Base-by-base conservation (phyloP, 1,140 invertebrate genomes). In the Brevipalpus yothersi region DNA sequence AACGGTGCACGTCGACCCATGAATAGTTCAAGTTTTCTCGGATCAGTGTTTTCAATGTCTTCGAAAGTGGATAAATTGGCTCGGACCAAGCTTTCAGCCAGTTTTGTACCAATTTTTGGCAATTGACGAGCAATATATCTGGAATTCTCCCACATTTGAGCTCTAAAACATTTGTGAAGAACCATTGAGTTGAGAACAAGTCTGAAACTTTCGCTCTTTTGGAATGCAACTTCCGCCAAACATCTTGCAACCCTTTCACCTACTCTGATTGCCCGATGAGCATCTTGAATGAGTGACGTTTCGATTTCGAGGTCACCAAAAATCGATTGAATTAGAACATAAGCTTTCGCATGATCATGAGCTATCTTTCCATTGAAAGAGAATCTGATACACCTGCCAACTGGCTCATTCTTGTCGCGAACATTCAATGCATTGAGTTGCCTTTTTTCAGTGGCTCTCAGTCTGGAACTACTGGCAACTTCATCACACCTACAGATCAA, bases 71-170 rank as follows among this genome's bases (percentile, higher is more conserved):
- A 78, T 67, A 83, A 78, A 13, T 79, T 80, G 57, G 80, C 76
- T 54, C 77, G 73, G 0, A 76, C 80, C 12, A 86, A 68, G n/a
- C 76, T 64, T n/a, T 70, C 73, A 39, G 81, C 78, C 40, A 82
- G 74, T 47, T n/a, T 45, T 4, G 72, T 74, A 58, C 83, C 83
- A 60, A 86, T 82, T 49, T 78, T 78, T 59, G 77, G 76, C 15
- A 86, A 67, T 66, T 86, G 83, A 65, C 77, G 77, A 23, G 77
- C 72, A n/a, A 84, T 75, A 68, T 76, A 79, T 21, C 71, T 73
- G 0, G 82, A 83, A 66, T 84, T 78, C 65, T 84, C 81, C 84
- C 83, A 86, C 17, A 86, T 68, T 63, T 76, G 75, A 2, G 68
- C 60, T 41, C 66, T 65, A 60, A 69, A 73, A 9, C 71, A 64